Conservation (phyloP, 2,888 invertebrate species). For the Rhopalosiphum nymphaeae region DNA sequence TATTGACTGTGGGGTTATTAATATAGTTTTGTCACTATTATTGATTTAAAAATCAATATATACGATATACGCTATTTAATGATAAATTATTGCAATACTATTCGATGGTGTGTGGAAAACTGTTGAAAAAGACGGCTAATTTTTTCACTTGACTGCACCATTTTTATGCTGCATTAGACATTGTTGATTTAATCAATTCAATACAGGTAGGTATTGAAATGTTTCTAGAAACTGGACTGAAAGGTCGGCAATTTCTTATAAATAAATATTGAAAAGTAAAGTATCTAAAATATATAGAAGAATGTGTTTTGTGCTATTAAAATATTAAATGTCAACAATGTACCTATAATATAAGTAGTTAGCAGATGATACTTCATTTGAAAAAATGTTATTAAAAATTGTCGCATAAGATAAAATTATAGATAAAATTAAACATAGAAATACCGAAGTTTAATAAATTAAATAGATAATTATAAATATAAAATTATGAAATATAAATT, state of each 20-base stretch:
- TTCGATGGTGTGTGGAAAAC: not conserved
- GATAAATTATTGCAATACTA: not conserved
- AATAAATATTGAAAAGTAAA: not conserved
- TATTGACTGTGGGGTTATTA: not conserved
- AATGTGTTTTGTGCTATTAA: not conserved
- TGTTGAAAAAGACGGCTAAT: not conserved
- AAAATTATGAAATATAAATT: not conserved
- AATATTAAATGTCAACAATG: not conserved
- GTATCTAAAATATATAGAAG: not conserved
- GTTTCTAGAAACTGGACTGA: not conserved
- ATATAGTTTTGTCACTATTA: not conserved
- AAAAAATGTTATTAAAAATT: not conserved
- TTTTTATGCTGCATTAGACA: not conserved
- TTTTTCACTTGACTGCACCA: not conserved
- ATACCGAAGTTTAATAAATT: not conserved
- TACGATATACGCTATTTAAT: not conserved
- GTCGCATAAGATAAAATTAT: not conserved
- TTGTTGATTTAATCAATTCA: not conserved
- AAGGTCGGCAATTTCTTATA: not conserved
- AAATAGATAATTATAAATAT: not conserved
- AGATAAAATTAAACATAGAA: not conserved
- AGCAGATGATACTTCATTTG: not conserved
- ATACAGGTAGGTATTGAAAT: not conserved
- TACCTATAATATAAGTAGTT: not conserved
- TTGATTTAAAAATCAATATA: not conserved